Percentiles rank a stretch among this genome's conserved stretches.
Conservation (phyloP, 2,797 vertebrate genomes). For the Karalla daura region DNA sequence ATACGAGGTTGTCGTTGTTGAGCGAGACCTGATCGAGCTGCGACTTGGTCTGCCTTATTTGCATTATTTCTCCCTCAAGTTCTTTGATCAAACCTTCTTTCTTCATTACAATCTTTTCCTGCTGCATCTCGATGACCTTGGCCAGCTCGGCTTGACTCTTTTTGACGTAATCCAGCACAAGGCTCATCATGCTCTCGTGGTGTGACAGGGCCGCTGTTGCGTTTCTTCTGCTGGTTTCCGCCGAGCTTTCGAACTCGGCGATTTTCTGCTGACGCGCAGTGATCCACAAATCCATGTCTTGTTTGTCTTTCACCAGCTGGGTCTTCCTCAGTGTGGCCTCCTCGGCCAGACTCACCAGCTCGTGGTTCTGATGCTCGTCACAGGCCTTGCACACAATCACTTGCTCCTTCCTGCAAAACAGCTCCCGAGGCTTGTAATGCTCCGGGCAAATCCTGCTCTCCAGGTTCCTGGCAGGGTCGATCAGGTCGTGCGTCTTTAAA, state of each 20-base stretch:
- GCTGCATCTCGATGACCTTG: conserved; percentile 51
- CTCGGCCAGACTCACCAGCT: conserved; percentile 48
- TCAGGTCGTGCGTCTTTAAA: conserved; percentile 76
- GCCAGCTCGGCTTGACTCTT: conserved; percentile 60
- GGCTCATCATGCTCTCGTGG: conserved; percentile 32
- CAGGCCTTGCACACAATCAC: conserved; percentile 63
- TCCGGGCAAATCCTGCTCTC: conserved; percentile 64
- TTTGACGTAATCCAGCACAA: conserved; percentile 46
- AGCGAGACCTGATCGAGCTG: conserved; percentile 37
- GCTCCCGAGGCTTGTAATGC: conserved; percentile 59
- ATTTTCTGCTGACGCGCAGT: conserved; percentile 52
- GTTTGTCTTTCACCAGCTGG: conserved; percentile 14
- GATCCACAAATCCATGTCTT: conserved; percentile 25
- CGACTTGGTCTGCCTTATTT: conserved; percentile 40
- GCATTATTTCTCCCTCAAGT: conserved; percentile 59
- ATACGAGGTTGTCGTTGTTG: conserved; percentile 22
- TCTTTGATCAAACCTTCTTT: conserved; percentile 44
- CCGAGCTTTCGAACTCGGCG: conserved; percentile 10
- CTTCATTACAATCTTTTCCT: conserved; percentile 36
- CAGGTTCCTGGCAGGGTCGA: conserved; percentile 57
- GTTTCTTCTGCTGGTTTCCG: conserved; percentile 20
- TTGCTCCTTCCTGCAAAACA: conserved; percentile 67
- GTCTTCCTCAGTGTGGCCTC: conserved; percentile 44
- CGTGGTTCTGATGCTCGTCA: conserved; percentile 57
- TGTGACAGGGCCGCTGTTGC: conserved; percentile 7